phyloP scores from a whole-genome alignment of 1,140 invertebrate genomes.

The Diabrotica virgifera region DNA sequence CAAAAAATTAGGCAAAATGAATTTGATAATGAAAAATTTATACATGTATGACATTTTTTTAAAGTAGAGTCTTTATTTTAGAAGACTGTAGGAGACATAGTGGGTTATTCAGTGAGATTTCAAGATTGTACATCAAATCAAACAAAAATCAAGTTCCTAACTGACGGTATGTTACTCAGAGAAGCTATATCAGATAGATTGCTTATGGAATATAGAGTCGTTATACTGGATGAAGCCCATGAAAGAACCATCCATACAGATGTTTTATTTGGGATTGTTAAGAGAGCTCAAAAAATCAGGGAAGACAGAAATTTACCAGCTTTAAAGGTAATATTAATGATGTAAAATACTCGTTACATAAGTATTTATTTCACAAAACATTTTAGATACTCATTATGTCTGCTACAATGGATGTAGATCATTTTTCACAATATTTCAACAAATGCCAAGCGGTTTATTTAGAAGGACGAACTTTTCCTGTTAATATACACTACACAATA shows the following conservation, averaged over 20 bases:
- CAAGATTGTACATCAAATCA: constrained; percentile 74
- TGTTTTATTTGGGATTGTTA: constrained; percentile 81
- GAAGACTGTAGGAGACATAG: constrained; percentile 62
- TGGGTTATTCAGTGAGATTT: constrained; percentile 92
- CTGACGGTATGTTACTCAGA: constrained; percentile 91
- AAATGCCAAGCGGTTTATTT: constrained; percentile 83
- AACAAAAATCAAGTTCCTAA: constrained; percentile 87
- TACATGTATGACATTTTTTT: constrained; percentile 16
- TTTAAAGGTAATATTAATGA: constrained; percentile 58
- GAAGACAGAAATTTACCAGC: constrained; percentile 56
- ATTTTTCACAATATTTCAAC: constrained; percentile 89
- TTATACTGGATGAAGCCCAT: constrained; percentile 97
- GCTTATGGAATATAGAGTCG: constrained; percentile 72
- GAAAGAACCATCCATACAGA: constrained; percentile 96
- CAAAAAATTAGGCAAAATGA: neutral
- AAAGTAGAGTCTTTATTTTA: constrained; percentile 6
- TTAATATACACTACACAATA: constrained; percentile 76
- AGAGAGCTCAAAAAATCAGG: constrained; percentile 73
- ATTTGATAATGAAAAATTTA: constrained; percentile 11
- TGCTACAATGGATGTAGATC: constrained; percentile 93
- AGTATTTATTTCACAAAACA: neutral
- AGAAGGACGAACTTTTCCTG: constrained; percentile 83
- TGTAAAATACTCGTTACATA: constrained; percentile 2
- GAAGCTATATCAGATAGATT: constrained; percentile 78
- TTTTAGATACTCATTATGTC: constrained; percentile 83